phyloP scores from a whole-genome alignment of 1,140 invertebrate genomes.

The Homalodisca vitripennis region DNA sequence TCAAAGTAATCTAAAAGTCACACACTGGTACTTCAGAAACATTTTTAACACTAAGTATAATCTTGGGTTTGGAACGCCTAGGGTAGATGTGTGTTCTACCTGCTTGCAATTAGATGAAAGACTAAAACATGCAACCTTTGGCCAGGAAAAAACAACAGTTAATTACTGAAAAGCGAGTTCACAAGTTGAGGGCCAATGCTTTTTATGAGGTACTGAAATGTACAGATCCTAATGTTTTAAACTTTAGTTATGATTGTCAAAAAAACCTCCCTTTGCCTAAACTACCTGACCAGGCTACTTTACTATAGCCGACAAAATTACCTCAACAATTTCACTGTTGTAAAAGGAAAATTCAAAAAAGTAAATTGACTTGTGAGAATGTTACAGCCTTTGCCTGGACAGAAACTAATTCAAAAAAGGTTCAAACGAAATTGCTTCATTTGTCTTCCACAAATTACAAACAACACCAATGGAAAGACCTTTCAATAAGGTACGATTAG shows the following conservation, averaged over 20 bases:
- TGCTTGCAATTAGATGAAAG: neutral
- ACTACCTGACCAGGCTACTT: constrained; percentile 42
- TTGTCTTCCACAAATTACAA: too few relatives aligned
- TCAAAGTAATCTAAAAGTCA: neutral
- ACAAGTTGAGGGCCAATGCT: neutral
- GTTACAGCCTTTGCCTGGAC: constrained; percentile 43
- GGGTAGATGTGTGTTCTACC: neutral
- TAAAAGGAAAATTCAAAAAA: constrained; percentile 44
- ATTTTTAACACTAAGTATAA: neutral
- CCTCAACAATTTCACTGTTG: constrained; percentile 46
- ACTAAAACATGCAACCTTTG: neutral
- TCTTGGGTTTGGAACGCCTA: neutral
- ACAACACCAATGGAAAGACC: neutral
- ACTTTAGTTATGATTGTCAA: constrained; percentile 47
- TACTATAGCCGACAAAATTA: constrained; percentile 43
- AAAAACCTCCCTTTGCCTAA: constrained; percentile 47
- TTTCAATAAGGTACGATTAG: constrained; percentile 33
- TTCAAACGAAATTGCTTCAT: constrained; percentile 44
- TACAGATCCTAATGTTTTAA: neutral
- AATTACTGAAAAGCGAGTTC: neutral
- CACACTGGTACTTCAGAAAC: neutral
- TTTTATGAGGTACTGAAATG: neutral
- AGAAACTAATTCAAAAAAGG: constrained; percentile 41
- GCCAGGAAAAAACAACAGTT: too few relatives aligned
- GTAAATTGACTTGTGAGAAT: constrained; percentile 38